Percentiles rank a stretch among this genome's conserved stretches.
phyloP scores from a whole-genome alignment of 2,888 invertebrate species.

The Clitarchus hookeri region DNA sequence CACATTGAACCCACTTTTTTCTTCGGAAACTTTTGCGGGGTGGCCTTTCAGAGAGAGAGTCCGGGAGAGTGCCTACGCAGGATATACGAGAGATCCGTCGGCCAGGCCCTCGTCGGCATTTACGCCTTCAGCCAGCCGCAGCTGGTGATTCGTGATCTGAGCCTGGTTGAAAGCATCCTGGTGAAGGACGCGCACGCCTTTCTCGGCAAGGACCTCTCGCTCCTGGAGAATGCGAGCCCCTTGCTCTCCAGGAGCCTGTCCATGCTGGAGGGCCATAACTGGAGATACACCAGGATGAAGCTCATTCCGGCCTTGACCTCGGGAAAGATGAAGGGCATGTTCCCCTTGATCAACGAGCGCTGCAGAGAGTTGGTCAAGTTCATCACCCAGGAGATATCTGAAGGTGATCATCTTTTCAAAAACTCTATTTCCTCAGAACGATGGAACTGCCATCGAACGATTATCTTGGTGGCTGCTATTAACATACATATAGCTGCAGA shows the following conservation, averaged over 20 bases:
- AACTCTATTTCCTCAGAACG: too few relatives aligned
- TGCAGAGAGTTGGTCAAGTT: not conserved
- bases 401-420: too few relatives aligned
- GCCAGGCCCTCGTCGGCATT: slow-evolving; percentile 16
- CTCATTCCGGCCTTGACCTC: slow-evolving; percentile 29
- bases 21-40: slow-evolving; percentile 32
- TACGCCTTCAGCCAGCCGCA: slow-evolving; percentile 34
- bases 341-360: slow-evolving; percentile 27
- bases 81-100: slow-evolving; percentile 36
- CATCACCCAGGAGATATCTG: not conserved
- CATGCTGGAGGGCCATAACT: slow-evolving; percentile 10
- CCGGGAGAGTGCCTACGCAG: not conserved
- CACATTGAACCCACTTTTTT: slow-evolving; percentile 28
- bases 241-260: slow-evolving; percentile 28
- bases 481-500: too few relatives aligned
- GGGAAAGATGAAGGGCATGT: slow-evolving; percentile 34
- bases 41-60: slow-evolving; percentile 20
- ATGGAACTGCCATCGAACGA: too few relatives aligned
- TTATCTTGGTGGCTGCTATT: too few relatives aligned
- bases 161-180: slow-evolving; percentile 19
- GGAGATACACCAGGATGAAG: slow-evolving; percentile 25
- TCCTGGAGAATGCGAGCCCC: not conserved
- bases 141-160: slow-evolving; percentile 25
- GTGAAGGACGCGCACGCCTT: slow-evolving; percentile 33
- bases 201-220: not conserved